Base-by-base conservation (phyloP, 2,113 vertebrate species). In the Platycercus adscitus region DNA sequence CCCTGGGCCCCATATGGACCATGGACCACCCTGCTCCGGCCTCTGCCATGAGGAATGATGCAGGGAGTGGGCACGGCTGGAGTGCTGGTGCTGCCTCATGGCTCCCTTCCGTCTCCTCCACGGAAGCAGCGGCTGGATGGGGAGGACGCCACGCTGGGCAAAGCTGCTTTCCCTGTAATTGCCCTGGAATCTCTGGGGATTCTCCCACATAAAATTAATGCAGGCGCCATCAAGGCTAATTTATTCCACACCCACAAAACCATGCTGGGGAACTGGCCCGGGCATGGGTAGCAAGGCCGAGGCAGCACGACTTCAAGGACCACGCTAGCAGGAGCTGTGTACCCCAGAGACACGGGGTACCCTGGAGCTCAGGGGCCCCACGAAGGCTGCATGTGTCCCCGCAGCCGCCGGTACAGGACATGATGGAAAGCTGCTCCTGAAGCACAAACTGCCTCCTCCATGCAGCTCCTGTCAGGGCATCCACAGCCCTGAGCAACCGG, bases 161-260 rank as follows among this genome's bases (percentile, higher is more conserved):
- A 23, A 88, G 39, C 88, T 71, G 69, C 31, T 17, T 86, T 90
- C 55, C 81, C 80, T 68, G 88, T 90, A 93, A 91, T 93, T 81
- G 81, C 77, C 72, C 86, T 85, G 91, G 69, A 90, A 87, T 88
- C 91, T 52, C 86, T 61, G 87, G 90, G 92, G 93, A 93, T 94
- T 94, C 95, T 95, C 91, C 92, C 96, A 96, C 94, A 56, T 20
- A 13, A 87, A 96, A 96, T 95, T 81, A 96, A 94, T 65, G 92
- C 88, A 93, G 95, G 93, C 86, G 84, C 93, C 95, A 93, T 85
- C 24, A 21, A 21, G 73, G 66, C 70, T 94, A 92, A 95, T 93
- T 93, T 79, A 91, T 81, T 92, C 80, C 85, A 58, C 88, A 6
- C 86, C 89, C 88, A 79, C 83, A 63, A 52, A 88, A 12, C 73